phyloP scores from a whole-genome alignment of 1,140 invertebrate species.

The Eriosoma lanigerum region DNA sequence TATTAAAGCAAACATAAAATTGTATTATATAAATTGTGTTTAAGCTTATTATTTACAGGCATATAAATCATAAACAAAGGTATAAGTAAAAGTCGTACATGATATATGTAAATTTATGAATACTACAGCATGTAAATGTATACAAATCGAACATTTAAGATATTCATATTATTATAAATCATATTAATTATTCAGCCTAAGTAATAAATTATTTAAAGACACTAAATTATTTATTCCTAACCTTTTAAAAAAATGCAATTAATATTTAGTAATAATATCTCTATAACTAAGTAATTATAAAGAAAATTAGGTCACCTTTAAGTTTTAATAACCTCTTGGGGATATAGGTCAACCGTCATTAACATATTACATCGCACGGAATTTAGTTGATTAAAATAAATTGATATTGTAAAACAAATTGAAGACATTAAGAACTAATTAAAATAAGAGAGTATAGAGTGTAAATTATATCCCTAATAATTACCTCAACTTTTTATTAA shows the following conservation, averaged over 20 bases:
- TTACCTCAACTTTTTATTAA: constrained; percentile 29
- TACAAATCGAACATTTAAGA: not conserved
- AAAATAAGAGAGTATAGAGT: constrained; percentile 20
- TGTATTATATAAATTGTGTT: no score
- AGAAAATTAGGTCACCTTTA: constrained; percentile 13
- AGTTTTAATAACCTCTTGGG: constrained; percentile 24
- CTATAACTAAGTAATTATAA: not conserved
- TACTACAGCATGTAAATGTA: not conserved
- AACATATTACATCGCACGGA: constrained; percentile 23
- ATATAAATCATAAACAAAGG: no score
- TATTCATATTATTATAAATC: not conserved
- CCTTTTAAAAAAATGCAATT: not conserved
- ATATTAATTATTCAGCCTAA: not conserved
- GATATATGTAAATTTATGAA: no score
- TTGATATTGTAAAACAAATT: constrained; percentile 38
- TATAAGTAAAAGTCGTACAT: no score
- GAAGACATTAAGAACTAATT: constrained; percentile 37
- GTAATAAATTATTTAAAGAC: not conserved
- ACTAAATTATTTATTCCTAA: not conserved
- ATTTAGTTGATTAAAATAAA: constrained; percentile 41
- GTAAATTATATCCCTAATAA: constrained; percentile 35
- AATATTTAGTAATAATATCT: not conserved
- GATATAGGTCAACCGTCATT: constrained; percentile 10
- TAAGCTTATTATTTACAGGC: no score
- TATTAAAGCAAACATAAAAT: no score